Evolutionary conservation across 2,888 invertebrate species (phyloP), one percentile per base, ranked within the genome.

Genomic region (Drosophila greeni): DNA sequence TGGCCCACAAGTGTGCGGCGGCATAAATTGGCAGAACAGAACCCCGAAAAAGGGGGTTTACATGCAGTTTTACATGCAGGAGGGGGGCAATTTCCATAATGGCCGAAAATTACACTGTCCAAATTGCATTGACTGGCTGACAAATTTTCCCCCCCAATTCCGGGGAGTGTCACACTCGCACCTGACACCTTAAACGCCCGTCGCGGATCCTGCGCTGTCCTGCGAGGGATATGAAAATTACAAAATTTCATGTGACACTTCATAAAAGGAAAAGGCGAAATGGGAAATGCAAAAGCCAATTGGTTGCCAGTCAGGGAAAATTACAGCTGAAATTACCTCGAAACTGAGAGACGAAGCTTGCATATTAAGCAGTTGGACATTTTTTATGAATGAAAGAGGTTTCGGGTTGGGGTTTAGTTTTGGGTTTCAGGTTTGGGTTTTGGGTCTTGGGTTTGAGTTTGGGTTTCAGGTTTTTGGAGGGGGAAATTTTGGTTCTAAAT

Each of bases 241-340:
- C 85, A 68, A 83, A 82, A 82, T 85, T 78, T 85, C 84, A 72
- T 73, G 80, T 82, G 82, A 85, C 82, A 82, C 84, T 84, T 79
- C 61, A 72, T 70, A 75, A 72, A 60, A 37, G 48, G 34, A 52
- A 52, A 49, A 43, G 18, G 36, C 29, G 60, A 51, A 49, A n/a
- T n/a, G n/a, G n/a, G n/a, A n/a, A n/a, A n/a, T n/a, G n/a, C n/a
- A n/a, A n/a, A 39, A n/a, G 34, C 70, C 70, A 73, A 45, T 57
- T 47, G 73, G 54, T 8, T 7, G 40, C 24, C 72, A 57, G 55
- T 69, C 66, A 53, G 33, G 42, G 33, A 43, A 67, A 67, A 67
- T 67, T 69, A 53, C 66, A 52, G 16, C 36, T 24, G 29, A 49
- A 68, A 58, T 66, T 66, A 40, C 69, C 42, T 18, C 8, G 16